Base-by-base conservation (phyloP, 2,797 vertebrate species). In the Oryzias dopingdopingensis region DNA sequence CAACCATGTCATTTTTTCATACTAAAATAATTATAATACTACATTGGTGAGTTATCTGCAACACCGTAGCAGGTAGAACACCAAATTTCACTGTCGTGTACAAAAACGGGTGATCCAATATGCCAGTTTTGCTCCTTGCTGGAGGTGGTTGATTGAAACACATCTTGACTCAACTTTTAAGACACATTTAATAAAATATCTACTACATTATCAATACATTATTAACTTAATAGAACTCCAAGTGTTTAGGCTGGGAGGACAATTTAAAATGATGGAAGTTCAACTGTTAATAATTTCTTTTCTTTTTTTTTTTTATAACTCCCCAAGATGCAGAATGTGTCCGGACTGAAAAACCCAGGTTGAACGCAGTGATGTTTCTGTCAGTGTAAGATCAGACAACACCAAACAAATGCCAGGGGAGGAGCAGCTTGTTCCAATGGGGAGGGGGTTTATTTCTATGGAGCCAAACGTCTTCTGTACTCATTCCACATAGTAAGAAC, bases 391-490 rank as follows among this genome's bases (percentile, higher is more conserved):
- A 79, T 74, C 72, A 54, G 47, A 72, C 66, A 70, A 67, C 52
- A 47, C 58, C 77, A 82, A 80, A 86, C 24, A 72, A 75, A 67
- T 43, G 58, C 79, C 60, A 59, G 69, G 62, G 59, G 84, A 79
- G 87, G 88, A 89, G 73, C 77, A 84, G 78, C 83, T 82, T 77
- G 72, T 76, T 75, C 63, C 71, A 72, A 68, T 72, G 70, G 75
- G 71, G 67, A 87, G 78, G 82, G 62, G 74, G 66, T 56, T 77
- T 71, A 77, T 76, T 81, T 74, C 57, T 56, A 54, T 62, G 64
- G 76, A 85, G 77, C 76, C 64, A 49, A 71, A 75, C 54, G n/a
- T 70, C 71, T 74, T 62, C 62, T 60, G 76, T 82, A 60, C 70
- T 79, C 45, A n/a, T 67, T 83, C 65, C 65, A 61, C 62, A 74